Evolutionary conservation across 2,888 invertebrate species (phyloP), one percentile per base, ranked within the genome.

Genomic region (Caenorhabditis becei): DNA sequence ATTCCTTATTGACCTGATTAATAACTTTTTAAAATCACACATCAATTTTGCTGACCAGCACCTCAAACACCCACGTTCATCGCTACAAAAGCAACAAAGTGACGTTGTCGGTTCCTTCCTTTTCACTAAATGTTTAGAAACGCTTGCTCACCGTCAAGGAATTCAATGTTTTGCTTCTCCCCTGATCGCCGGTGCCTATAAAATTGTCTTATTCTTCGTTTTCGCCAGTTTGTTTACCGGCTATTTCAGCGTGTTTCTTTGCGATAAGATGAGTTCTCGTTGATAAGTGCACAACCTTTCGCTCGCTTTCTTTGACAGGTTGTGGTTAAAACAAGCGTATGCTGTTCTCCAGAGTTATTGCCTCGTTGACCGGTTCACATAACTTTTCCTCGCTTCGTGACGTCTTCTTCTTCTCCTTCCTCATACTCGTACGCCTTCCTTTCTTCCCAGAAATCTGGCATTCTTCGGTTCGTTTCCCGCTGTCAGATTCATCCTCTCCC

Each of bases 91-190:
- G 24, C 53, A 24, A 71, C 56, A 63, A 58, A 58, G 51, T 74
- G 74, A 74, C 74, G 74, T 65, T 32, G 41, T 28, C 24, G 49
- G 70, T 53, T 41, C 37, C 24, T 5, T 44, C 23, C 44, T 56
- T 63, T 72, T 72, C 72, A 54, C 41, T 37, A 24, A 72, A 63
- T 72, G 72, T 72, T 72, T 72, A 56, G 62, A 65, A 51, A 63
- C 37, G 58, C 32, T 65, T 65, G 74, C 74, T 74, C 74, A 74
- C 65, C 59, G 61, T 35, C 56, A 16, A 47, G 58, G 63, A 72
- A 72, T 72, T 72, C 24, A 44, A 62, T 71, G 56, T 72, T 56
- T 7, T 72, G 72, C 53, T 63, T 72, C 53, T 24, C 51, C 49
- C 44, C 56, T 54, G 54, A 49, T 23, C 49, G 49, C 11, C 28